These are phyloP conservation scores for Sarcophaga variegata DNA, from an alignment of 2,888 invertebrate genomes.

Conservation along the genomic window DNA sequence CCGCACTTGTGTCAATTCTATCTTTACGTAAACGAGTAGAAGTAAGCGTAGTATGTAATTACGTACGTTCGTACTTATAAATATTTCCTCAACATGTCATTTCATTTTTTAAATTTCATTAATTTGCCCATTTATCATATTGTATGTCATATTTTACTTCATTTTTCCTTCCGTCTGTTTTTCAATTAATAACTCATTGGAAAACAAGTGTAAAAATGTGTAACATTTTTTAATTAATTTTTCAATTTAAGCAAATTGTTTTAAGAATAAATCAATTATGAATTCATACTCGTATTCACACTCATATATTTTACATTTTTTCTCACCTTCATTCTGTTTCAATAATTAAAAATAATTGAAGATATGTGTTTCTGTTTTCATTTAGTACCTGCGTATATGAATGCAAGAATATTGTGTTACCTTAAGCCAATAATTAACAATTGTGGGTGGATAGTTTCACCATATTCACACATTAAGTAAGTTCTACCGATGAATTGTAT, in stretches of 20 bases:
- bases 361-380: neutral
- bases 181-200: slow-evolving; percentile 25
- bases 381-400: neutral
- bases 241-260: slow-evolving; percentile 47
- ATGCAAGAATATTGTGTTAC: too few species aligned
- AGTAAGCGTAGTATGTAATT: neutral
- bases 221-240: slow-evolving; percentile 49
- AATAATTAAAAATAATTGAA: slow-evolving; percentile 33
- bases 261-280: slow-evolving; percentile 46
- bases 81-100: neutral
- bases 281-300: neutral
- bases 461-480: too few species aligned
- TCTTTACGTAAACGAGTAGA: too few species aligned
- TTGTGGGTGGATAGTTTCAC: too few species aligned
- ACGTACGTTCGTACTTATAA: neutral
- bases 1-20: neutral
- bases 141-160: slow-evolving; percentile 5
- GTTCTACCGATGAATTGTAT: too few species aligned
- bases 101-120: slow-evolving; percentile 15
- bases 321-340: neutral
- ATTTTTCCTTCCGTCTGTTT: neutral
- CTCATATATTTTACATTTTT: too few species aligned
- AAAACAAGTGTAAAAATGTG: slow-evolving; percentile 42
- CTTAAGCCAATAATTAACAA: too few species aligned
- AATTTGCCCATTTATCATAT: slow-evolving; percentile 32